Evolutionary conservation across 1,140 invertebrate species (phyloP), one percentile per base, ranked within the genome.

Genomic region (Sycophaga agraensis): DNA sequence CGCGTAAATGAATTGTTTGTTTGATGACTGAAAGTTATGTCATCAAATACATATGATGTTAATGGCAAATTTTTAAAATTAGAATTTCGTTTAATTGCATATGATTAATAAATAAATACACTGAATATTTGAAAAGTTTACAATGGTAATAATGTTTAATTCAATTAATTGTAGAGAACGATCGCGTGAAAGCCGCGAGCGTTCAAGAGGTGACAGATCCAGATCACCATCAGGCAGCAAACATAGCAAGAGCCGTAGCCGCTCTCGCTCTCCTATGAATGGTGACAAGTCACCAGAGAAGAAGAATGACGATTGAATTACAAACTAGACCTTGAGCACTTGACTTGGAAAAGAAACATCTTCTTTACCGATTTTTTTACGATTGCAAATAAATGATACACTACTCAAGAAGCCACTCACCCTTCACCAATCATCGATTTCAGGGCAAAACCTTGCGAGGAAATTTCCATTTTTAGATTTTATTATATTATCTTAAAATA

Each of bases 191-290:
- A 81, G 78, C 51, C 77, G 77, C 34, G 79, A 81, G 48, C 74
- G 78, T 49, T 81, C 79, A 19, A 68, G 78, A 50, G 79, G 76
- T 14, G 78, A 81, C 56, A 69, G 79, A 70, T 81, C 79, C 8
- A 73, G 80, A 67, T 82, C 80, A 11, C 73, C 78, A 7, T 82
- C 80, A 8, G 73, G 71, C 16, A 82, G 82, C 61, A 82, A 84
- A 76, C 80, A 82, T 64, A 82, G 82, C 63, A 83, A 83, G 63
- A 84, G 83, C 62, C 84, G 79, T 42, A 80, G 82, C 61, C 84
- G 78, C 28, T 83, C 82, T 24, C 81, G 77, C 54, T 77, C 78
- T 0, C 83, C 84, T 17, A 84, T 83, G 75, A 84, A 85, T 60
- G 84, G 82, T 16, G 82, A 84, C 56, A 80, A 80, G 67, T 83